Base-by-base conservation (phyloP, 2,797 vertebrate species). In the Fratercula arctica region DNA sequence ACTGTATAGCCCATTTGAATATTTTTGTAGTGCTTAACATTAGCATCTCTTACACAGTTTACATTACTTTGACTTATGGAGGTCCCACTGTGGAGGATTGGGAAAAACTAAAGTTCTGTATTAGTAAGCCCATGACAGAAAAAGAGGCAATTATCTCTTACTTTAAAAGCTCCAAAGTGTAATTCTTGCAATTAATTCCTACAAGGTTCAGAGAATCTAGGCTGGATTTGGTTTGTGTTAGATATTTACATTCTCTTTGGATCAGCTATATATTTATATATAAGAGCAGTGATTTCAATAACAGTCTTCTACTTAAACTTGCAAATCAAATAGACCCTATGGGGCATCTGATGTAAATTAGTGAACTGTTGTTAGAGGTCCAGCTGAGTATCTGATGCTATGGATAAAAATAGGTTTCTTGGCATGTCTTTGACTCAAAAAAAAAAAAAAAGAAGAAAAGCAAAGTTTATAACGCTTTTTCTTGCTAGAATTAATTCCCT, bases 31-130 rank as follows among this genome's bases (percentile, higher is more conserved):
- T 86, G 66, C 69, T 96, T 96, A 96, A 81, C 85, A 91, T 94
- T 94, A 95, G 21, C 89, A 84, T 92, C 91, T 94, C 87, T 95
- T 82, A 92, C 89, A 94, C 57, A 84, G 92, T 97, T 96, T 96
- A 94, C 89, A 84, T 92, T 95, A 93, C 64, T 87, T 93, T 96
- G 95, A 96, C 91, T 97, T 95, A 96, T 78, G 82, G 89, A 96
- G 61, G 94, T 94, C 94, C 94, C 95, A 95, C 75, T 92, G 96
- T 86, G 85, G 96, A 96, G 82, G 73, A 92, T 4, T 96, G 89
- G 79, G 85, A 68, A 90, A 91, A 95, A 72, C 76, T 87, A 9
- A 89, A 95, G 78, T 96, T 95, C 91, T 87, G 82, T 95, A 51
- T 89, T 93, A 72, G 92, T 88, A 96, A 96, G 54, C 85, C 73